phyloP scores from a whole-genome alignment of 2,113 vertebrate genomes.

The Parus major region DNA sequence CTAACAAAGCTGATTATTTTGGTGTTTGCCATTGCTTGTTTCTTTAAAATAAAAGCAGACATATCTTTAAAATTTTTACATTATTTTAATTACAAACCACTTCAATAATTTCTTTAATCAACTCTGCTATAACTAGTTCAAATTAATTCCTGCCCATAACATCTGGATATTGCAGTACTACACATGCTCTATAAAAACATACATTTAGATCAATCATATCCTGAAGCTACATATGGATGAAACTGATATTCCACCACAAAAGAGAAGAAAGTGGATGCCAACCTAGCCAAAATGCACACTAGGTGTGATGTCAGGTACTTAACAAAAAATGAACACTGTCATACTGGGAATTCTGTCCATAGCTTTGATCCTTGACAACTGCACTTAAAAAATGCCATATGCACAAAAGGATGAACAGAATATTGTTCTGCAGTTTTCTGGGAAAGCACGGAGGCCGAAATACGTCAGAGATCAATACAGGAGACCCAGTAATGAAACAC shows the following conservation, averaged over 20 bases:
- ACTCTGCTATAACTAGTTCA: not conserved
- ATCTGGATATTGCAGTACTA: not conserved
- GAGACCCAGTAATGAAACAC: not conserved
- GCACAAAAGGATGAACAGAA: not conserved
- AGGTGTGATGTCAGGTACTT: not conserved
- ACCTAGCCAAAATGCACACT: not conserved
- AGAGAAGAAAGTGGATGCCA: not conserved
- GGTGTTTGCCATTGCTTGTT: not conserved
- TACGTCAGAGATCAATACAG: not conserved
- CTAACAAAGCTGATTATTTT: conserved; percentile 4
- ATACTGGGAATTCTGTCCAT: not conserved
- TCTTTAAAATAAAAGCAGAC: not conserved
- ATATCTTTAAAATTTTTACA: not conserved
- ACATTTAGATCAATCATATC: not conserved
- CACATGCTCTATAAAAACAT: not conserved
- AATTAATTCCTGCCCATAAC: not conserved
- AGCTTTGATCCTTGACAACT: not conserved
- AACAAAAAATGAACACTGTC: not conserved
- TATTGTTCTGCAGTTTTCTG: not conserved
- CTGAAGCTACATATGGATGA: not conserved
- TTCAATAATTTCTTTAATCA: not conserved
- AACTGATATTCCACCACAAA: not conserved
- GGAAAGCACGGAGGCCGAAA: not conserved
- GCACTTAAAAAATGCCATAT: not conserved
- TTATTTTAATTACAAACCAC: not conserved